Percentiles rank a stretch among this genome's conserved stretches.
phyloP scores from a whole-genome alignment of 2,113 vertebrate species.

The Colistium nudipinnis region DNA sequence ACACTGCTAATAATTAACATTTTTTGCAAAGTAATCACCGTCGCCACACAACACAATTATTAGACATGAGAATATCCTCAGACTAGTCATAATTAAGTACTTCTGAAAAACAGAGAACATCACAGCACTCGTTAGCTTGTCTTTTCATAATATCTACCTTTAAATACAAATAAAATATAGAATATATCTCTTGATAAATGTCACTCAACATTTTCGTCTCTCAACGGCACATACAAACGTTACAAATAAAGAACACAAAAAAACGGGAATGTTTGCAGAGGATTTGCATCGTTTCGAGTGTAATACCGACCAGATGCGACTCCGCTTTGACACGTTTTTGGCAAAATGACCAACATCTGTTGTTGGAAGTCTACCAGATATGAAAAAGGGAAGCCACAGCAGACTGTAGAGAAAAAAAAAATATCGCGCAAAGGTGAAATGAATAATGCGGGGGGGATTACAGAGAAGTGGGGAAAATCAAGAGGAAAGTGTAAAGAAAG shows the following conservation, averaged over 20 bases:
- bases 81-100: constrained; percentile 79
- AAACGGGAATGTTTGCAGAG: constrained; percentile 75
- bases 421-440: constrained; percentile 34
- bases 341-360: constrained; percentile 69
- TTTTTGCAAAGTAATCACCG: constrained; percentile 71
- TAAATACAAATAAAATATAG: constrained; percentile 86
- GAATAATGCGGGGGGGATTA: constrained; percentile 29
- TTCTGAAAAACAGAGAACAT: constrained; percentile 79
- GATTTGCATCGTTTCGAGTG: constrained; percentile 61
- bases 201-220: constrained; percentile 79
- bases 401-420: constrained; percentile 46
- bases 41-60: constrained; percentile 78
- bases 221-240: constrained; percentile 72
- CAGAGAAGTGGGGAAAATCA: no score
- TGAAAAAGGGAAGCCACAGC: constrained; percentile 28
- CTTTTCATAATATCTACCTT: constrained; percentile 81
- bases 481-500: constrained; percentile 15
- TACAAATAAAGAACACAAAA: constrained; percentile 70
- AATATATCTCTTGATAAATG: constrained; percentile 82
- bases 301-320: constrained; percentile 61
- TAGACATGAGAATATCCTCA: constrained; percentile 76
- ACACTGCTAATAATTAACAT: constrained; percentile 79
- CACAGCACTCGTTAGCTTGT: constrained; percentile 85
- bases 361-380: constrained; percentile 45
- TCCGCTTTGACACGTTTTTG: constrained; percentile 46